phyloP scores from a whole-genome alignment of 2,888 invertebrate genomes.

The Tineola bisselliella region DNA sequence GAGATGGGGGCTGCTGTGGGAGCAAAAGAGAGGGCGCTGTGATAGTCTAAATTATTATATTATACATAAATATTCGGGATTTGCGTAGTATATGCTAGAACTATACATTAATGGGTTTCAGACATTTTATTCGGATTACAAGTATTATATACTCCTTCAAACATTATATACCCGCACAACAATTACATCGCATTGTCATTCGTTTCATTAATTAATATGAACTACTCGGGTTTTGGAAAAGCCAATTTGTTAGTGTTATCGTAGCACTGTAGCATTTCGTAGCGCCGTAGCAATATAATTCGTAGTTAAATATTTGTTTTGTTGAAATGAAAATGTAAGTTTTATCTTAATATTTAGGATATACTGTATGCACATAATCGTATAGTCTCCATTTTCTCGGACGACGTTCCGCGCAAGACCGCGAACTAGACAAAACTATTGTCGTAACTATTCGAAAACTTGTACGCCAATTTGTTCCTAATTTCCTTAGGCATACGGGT shows the following conservation, averaged over 20 bases:
- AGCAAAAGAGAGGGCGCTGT: slow-evolving; percentile 20
- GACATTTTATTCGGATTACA: too few species aligned
- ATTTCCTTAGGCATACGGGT: slow-evolving; percentile 13
- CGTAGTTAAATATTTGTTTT: background rate
- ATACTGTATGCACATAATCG: slow-evolving; percentile 49
- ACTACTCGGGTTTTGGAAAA: too few species aligned
- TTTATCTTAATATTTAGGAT: slow-evolving; percentile 17
- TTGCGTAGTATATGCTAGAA: slow-evolving; percentile 25
- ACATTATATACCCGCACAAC: too few species aligned
- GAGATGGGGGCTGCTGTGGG: slow-evolving; percentile 21
- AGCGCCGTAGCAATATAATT: background rate
- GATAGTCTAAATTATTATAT: slow-evolving; percentile 55
- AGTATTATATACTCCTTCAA: too few species aligned
- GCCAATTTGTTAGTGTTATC: too few species aligned
- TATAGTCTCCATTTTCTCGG: slow-evolving; percentile 61
- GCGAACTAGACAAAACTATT: slow-evolving; percentile 17
- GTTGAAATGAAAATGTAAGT: background rate
- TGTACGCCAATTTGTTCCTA: background rate
- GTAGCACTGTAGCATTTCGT: background rate
- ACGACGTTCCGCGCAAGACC: slow-evolving; percentile 52
- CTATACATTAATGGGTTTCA: too few species aligned
- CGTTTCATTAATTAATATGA: too few species aligned
- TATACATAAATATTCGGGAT: slow-evolving; percentile 51
- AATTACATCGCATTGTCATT: too few species aligned
- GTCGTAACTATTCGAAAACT: background rate